Evolutionary conservation across 2,113 vertebrate species (phyloP), one percentile per base, ranked within the genome.

Genomic region (Megalops atlanticus): DNA sequence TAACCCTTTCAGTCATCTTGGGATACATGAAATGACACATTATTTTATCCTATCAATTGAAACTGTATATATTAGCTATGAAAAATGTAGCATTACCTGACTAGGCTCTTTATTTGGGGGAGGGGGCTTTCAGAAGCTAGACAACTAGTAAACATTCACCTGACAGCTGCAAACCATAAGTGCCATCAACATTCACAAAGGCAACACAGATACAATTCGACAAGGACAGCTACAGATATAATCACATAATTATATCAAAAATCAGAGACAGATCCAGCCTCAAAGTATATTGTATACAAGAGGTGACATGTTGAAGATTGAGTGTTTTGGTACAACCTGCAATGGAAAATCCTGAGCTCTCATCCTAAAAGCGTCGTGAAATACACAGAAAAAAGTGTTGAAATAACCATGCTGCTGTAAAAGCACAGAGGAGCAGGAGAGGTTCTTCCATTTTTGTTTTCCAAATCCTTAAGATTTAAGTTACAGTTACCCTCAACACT

Each of bases 1-100:
- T 79, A 70, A 70, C 77, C 39, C 38, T 68, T 79, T 78, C 58
- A 49, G 49, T 77, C 58, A 78, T 78, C 35, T 39, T 52, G 68
- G 77, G 54, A 38, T 35, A 78, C 52, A 68, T 58, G 14, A 24
- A 40, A 78, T 78, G 52, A 78, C 68, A 12, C 14, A 58, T 64
- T 68, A 1, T 11, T 58, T 68, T 78, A 78, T 40, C 18, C 35
- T 78, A 78, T 52, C 77, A 78, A 78, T 78, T 27, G 49, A 68
- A 64, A 78, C 45, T 15, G 24, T 52, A 78, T 68, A 78, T 68
- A 64, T 78, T 49, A 78, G 77, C 49, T 2, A 35, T 68, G 54
- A 78, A 54, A 78, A 39, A 78, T 76, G 54, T 33, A 78, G 14
- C 38, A 68, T 78, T 40, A 16, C 16, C 47, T 54, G 58, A 33